Conservation (phyloP, 2,888 invertebrate species). For the Ashinkailepas kermadecensis region DNA sequence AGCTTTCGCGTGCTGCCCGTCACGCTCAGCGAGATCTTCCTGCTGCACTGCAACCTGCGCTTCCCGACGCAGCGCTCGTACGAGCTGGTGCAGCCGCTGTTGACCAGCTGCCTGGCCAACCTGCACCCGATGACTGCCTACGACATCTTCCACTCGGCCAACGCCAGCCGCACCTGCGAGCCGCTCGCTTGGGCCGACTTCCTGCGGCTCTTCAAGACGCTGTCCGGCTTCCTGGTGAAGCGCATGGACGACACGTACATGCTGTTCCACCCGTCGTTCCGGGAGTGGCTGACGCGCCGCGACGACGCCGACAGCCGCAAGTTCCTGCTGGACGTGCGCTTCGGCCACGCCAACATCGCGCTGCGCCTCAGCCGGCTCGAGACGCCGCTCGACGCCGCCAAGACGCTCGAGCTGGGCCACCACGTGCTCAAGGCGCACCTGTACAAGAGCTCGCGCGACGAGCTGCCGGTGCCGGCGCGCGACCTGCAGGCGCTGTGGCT, state of each 20-base stretch:
- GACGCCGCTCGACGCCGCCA: slow-evolving; percentile 75
- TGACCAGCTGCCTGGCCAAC: slow-evolving; percentile 84
- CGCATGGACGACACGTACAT: slow-evolving; percentile 88
- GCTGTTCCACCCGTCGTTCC: slow-evolving; percentile 96
- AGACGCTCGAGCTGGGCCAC: slow-evolving; percentile 86
- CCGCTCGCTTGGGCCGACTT: slow-evolving; percentile 86
- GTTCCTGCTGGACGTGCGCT: slow-evolving; percentile 81
- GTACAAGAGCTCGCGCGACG: slow-evolving; percentile 48
- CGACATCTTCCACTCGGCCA: slow-evolving; percentile 89
- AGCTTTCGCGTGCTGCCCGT: slow-evolving; percentile 86
- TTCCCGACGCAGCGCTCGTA: slow-evolving; percentile 87
- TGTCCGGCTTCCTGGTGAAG: slow-evolving; percentile 75
- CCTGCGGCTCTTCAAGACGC: slow-evolving; percentile 39
- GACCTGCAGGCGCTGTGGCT: slow-evolving; percentile 89
- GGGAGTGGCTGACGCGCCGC: slow-evolving; percentile 89
- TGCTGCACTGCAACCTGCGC: slow-evolving; percentile 78
- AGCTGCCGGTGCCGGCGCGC: slow-evolving; percentile 73
- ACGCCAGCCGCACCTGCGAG: slow-evolving; percentile 69
- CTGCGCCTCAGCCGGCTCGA: slow-evolving; percentile 81
- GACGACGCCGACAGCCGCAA: slow-evolving; percentile 63
- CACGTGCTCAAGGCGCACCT: slow-evolving; percentile 95
- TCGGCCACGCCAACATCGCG: slow-evolving; percentile 87
- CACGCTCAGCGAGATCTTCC: slow-evolving; percentile 77
- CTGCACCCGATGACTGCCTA: slow-evolving; percentile 79
- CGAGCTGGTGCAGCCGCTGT: slow-evolving; percentile 77